phyloP scores from a whole-genome alignment of 2,888 invertebrate genomes.

The Tholera decimalis region DNA sequence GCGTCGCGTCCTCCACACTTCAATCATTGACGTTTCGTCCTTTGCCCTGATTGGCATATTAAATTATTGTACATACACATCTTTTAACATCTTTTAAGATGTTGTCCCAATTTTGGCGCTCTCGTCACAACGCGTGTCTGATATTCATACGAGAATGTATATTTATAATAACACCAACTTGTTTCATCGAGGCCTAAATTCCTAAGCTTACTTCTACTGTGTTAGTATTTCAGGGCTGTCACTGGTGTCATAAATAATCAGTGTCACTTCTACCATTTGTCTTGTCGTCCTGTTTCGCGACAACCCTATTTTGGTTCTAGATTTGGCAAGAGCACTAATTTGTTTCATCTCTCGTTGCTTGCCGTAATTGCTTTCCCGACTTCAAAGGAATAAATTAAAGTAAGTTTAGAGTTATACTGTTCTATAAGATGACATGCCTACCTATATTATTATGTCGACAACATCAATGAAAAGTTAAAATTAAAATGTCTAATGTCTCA shows the following conservation, averaged over 20 bases:
- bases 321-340: slow-evolving; percentile 55
- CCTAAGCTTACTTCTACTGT: not conserved
- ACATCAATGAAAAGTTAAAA: not conserved
- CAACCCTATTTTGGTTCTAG: slow-evolving; percentile 57
- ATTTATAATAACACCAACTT: slow-evolving; percentile 9
- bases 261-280: slow-evolving; percentile 53
- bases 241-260: slow-evolving; percentile 53
- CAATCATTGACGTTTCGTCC: too few species aligned
- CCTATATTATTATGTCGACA: not conserved
- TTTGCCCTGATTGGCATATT: too few species aligned
- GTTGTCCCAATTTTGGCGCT: not conserved
- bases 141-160: too few species aligned
- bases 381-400: slow-evolving; percentile 53
- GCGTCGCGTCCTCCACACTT: too few species aligned
- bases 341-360: slow-evolving; percentile 28
- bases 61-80: too few species aligned
- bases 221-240: slow-evolving; percentile 30
- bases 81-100: too few species aligned
- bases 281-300: slow-evolving; percentile 28
- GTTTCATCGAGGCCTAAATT: slow-evolving; percentile 14
- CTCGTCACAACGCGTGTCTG: slow-evolving; percentile 1
- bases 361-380: slow-evolving; percentile 57
- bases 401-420: slow-evolving; percentile 26
- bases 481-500: not conserved
- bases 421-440: not conserved